Evolutionary conservation across 2,113 vertebrate genomes (phyloP).

Genomic region (Ochotona curzoniae): DNA sequence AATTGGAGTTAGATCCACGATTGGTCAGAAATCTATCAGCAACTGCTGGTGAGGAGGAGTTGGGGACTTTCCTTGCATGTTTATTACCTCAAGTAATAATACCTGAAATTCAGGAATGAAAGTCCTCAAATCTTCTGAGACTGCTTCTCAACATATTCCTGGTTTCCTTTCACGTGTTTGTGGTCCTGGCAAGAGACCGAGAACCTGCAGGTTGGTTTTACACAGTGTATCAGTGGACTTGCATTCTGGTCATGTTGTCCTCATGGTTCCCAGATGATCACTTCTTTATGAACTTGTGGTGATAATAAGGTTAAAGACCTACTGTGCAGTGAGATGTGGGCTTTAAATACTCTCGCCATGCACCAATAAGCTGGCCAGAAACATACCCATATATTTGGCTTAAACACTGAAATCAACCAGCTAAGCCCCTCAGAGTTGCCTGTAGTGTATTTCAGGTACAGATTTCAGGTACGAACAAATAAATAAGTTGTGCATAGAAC

Average conservation of each 20-base stretch:
- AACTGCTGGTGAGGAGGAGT: too few relatives aligned
- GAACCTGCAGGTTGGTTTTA: background rate
- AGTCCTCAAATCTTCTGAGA: constrained; percentile 50
- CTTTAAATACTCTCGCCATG: background rate
- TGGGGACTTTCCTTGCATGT: background rate
- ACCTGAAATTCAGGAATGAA: constrained; percentile 62
- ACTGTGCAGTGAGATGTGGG: background rate
- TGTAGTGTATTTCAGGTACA: background rate
- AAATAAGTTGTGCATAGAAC: background rate
- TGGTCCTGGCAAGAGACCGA: background rate
- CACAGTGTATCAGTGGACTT: background rate
- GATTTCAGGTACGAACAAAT: constrained; percentile 18
- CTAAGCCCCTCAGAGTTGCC: background rate
- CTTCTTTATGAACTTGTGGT: constrained; percentile 31
- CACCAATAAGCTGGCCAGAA: constrained; percentile 25
- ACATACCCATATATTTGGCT: constrained; percentile 10
- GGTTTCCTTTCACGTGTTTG: constrained; percentile 53
- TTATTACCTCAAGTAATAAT: background rate
- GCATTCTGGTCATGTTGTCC: constrained; percentile 14
- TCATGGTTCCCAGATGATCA: background rate
- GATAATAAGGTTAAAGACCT: constrained; percentile 48
- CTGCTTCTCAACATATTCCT: constrained; percentile 43
- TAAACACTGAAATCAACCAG: constrained; percentile 4
- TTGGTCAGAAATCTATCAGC: too few relatives aligned
- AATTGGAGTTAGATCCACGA: too few relatives aligned